phyloP scores from a whole-genome alignment of 2,888 invertebrate species.

The Ennomos quercinarius region DNA sequence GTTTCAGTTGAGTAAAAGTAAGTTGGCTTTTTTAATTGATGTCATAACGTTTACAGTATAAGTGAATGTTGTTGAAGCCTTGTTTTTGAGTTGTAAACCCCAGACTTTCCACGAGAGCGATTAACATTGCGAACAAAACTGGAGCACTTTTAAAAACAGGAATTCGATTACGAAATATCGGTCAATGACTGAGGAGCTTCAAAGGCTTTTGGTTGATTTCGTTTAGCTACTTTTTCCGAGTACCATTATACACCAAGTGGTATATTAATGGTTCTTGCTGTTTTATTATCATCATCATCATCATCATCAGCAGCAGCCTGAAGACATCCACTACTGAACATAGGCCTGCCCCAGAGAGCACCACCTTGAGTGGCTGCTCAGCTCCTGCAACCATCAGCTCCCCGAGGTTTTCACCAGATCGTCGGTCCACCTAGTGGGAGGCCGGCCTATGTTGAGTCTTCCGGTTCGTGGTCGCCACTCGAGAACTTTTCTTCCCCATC shows the following conservation, averaged over 20 bases:
- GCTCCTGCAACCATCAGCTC: too few species aligned
- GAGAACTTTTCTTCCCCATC: too few species aligned
- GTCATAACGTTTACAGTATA: constrained; percentile 29
- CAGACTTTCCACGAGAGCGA: constrained; percentile 48
- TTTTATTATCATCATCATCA: too few species aligned
- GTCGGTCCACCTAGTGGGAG: too few species aligned
- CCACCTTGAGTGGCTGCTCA: too few species aligned
- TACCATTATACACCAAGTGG: constrained; percentile 1
- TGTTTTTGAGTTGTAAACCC: constrained; percentile 38
- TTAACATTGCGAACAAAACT: constrained; percentile 43
- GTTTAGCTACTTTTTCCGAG: constrained; percentile 40
- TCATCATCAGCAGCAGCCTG: too few species aligned
- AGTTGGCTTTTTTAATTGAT: constrained; percentile 27
- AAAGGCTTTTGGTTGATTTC: constrained; percentile 51
- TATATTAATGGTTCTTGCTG: too few species aligned
- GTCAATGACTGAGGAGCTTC: constrained; percentile 31
- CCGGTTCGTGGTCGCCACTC: too few species aligned
- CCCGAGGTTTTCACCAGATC: too few species aligned
- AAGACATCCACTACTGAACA: too few species aligned
- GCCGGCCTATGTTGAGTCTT: too few species aligned
- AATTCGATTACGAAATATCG: constrained; percentile 50
- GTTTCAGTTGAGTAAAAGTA: constrained; percentile 1
- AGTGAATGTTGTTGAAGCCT: constrained; percentile 40
- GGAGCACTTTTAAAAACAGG: constrained; percentile 46
- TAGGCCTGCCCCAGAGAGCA: too few species aligned